Evolutionary conservation across 2,888 invertebrate species (phyloP), one percentile per base, ranked within the genome.

Genomic region (Periphyllus acericola): DNA sequence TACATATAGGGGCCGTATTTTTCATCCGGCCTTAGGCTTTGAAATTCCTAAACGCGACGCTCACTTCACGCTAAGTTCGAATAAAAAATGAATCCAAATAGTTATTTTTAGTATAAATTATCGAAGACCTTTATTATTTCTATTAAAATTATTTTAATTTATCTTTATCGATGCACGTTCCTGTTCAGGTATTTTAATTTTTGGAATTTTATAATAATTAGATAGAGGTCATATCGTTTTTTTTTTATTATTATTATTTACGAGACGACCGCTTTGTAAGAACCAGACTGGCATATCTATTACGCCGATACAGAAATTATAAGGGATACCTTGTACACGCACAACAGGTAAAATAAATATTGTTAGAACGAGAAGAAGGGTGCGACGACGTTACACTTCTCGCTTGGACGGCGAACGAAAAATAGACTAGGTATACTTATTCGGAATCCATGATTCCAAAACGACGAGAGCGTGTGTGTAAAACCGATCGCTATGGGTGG

Each of bases 401-500:
- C 21, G 60, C 25, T 21, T 60, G 25, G 60, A 25, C 6, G 25
- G 11, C 68, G 11, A 11, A 68, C 68, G 14, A n/a, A 6, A n/a
- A 29, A 60, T 68, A 3, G n/a, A 29, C 11, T 68, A 0, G 68
- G 8, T 60, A 6, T 3, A n/a, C 4, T 6, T n/a, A 29, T n/a
- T 11, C n/a, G 68, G 29, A n/a, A 68, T 8, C 52, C 25, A 71
- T 52, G 71, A 71, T 82, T 82, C 71, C 32, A 52, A 71, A 29
- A n/a, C 34, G 72, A 80, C 36, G 36, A 55, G n/a, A 19, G 60
- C 60, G 60, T 60, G 34, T 60, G 71, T 74, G 29, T 5, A 29
- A 74, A 34, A 72, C 34, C 14, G 84, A 32, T 84, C 84, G 32
- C 76, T 14, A 66, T 66, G 84, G 84, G 84, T 55, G 84, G 84